Conservation (phyloP, 2,113 vertebrate genomes). For the Embiotoca jacksoni region DNA sequence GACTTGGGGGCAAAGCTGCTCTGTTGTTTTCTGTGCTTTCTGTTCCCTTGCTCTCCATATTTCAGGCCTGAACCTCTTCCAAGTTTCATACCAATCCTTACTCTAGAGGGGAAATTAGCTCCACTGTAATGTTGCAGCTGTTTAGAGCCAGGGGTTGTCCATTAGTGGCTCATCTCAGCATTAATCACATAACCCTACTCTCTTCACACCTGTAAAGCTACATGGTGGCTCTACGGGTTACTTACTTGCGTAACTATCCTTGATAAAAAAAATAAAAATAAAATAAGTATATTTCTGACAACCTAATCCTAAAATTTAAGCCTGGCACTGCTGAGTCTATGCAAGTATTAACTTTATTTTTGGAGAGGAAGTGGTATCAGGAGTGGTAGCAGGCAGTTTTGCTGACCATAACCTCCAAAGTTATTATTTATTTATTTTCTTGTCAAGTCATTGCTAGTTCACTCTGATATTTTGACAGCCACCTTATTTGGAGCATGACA, state of each 20-base stretch:
- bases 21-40: slow-evolving; percentile 20
- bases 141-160: slow-evolving; percentile 26
- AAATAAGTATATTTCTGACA: slow-evolving; percentile 13
- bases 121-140: slow-evolving; percentile 37
- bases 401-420: slow-evolving; percentile 67
- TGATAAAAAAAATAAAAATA: slow-evolving; percentile 11
- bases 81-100: slow-evolving; percentile 26
- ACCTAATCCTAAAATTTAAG: slow-evolving; percentile 60
- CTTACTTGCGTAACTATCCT: slow-evolving; percentile 17
- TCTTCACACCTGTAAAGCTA: slow-evolving; percentile 39
- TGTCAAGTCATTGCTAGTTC: slow-evolving; percentile 63
- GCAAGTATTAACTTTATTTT: slow-evolving; percentile 31
- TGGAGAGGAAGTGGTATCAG: slow-evolving; percentile 2
- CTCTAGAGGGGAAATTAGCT: slow-evolving; percentile 37
- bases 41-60: not conserved
- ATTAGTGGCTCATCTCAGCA: slow-evolving; percentile 23
- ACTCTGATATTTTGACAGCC: slow-evolving; percentile 72
- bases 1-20: not conserved
- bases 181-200: slow-evolving; percentile 39
- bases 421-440: slow-evolving; percentile 78
- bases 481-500: slow-evolving; percentile 74
- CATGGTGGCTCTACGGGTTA: slow-evolving; percentile 15
- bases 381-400: slow-evolving; percentile 40
- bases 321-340: slow-evolving; percentile 51
- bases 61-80: slow-evolving; percentile 23